Conservation (phyloP, 2,797 vertebrate species). For the Telmatherina bonti region DNA sequence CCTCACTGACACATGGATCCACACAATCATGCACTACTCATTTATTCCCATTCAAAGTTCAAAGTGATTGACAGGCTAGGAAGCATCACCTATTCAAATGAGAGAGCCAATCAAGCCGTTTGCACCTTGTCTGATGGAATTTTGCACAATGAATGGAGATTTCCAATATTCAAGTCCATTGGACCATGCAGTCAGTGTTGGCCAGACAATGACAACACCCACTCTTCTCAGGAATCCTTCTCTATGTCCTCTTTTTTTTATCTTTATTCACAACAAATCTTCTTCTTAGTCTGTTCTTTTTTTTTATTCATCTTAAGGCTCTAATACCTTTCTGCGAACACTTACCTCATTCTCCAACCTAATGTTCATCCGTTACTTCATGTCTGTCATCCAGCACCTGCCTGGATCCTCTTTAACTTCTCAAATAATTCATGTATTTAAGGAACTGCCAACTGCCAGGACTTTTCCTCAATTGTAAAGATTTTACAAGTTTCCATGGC, state of each 20-base stretch:
- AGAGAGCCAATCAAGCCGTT: conserved; percentile 40
- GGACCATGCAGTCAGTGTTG: conserved; percentile 15
- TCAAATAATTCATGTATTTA: conserved; percentile 1
- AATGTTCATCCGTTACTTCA: conserved; percentile 22
- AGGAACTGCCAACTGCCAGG: neutral
- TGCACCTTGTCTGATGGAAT: conserved; percentile 40
- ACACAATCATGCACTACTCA: conserved; percentile 26
- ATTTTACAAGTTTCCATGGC: neutral
- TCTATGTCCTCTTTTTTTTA: conserved; percentile 14
- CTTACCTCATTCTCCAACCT: conserved; percentile 43
- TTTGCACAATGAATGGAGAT: conserved; percentile 40
- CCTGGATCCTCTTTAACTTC: conserved; percentile 16
- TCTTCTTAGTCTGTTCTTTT: conserved; percentile 19
- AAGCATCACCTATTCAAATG: conserved; percentile 44
- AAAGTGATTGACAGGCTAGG: conserved; percentile 52
- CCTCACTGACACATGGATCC: conserved; percentile 31
- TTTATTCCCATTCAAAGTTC: conserved; percentile 45
- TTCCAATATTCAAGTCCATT: conserved; percentile 39
- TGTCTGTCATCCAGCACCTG: conserved; percentile 13
- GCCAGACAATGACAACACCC: conserved; percentile 22
- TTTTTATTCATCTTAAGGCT: conserved; percentile 13
- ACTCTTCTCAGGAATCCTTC: conserved; percentile 21
- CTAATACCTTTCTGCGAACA: conserved; percentile 32
- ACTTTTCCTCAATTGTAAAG: neutral
- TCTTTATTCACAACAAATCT: conserved; percentile 21